Evolutionary conservation across 2,113 vertebrate species (phyloP).

Genomic region (Rutilus rutilus): DNA sequence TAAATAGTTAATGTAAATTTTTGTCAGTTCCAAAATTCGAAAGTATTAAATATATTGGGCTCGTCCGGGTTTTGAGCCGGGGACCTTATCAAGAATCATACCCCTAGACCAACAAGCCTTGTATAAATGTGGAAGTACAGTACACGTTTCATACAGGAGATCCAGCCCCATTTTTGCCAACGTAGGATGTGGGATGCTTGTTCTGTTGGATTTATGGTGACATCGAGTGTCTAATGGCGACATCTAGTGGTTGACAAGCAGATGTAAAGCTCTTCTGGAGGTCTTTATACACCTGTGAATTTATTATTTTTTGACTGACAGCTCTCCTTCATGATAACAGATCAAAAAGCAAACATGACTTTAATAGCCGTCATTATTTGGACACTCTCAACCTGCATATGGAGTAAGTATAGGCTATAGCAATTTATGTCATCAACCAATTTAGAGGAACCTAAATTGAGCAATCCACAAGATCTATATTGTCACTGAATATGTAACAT

Average conservation of each 20-base stretch:
- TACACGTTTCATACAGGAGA: not conserved
- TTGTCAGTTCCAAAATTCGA: too few species aligned
- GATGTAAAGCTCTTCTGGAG: not conserved
- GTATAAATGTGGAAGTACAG: not conserved
- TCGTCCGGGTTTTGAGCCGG: slow-evolving; percentile 65
- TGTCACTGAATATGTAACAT: not conserved
- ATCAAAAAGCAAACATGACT: slow-evolving; percentile 58
- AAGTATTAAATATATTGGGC: not conserved
- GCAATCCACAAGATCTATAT: not conserved
- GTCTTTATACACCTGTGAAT: not conserved
- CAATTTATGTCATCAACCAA: not conserved
- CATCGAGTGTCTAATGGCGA: not conserved
- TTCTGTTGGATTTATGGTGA: not conserved
- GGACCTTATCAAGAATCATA: slow-evolving; percentile 67
- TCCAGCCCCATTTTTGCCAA: not conserved
- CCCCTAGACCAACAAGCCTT: slow-evolving; percentile 65
- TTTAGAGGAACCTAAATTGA: not conserved
- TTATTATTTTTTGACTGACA: slow-evolving; percentile 57
- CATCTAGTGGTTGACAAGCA: not conserved
- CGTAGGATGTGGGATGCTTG: not conserved
- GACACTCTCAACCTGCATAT: slow-evolving; percentile 49
- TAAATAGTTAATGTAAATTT: too few species aligned
- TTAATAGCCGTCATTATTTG: slow-evolving; percentile 56
- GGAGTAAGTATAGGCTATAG: not conserved
- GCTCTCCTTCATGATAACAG: slow-evolving; percentile 50